Percentiles rank a stretch among this genome's conserved stretches.
phyloP scores from a whole-genome alignment of 1,140 invertebrate species.

The Cydia fagiglandana region DNA sequence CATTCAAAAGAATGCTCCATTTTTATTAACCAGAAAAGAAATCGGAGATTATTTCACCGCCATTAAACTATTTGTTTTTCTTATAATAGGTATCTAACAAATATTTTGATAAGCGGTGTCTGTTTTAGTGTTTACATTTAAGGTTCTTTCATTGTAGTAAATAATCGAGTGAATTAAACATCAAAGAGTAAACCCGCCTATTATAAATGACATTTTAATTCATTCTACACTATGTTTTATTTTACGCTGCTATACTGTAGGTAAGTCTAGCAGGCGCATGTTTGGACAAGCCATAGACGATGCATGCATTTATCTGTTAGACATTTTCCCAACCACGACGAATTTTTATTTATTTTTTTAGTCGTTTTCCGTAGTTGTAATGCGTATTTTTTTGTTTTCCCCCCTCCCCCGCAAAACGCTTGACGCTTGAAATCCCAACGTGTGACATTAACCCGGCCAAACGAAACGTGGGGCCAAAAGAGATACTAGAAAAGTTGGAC shows the following conservation, averaged over 20 bases:
- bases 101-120: neutral
- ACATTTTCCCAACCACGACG: conserved; percentile 78
- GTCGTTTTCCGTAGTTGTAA: conserved; percentile 78
- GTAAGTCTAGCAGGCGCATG: conserved; percentile 46
- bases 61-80: too few species aligned
- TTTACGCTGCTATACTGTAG: conserved; percentile 28
- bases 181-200: conserved; percentile 7
- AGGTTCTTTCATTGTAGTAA: neutral
- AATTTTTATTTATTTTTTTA: conserved; percentile 51
- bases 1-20: too few species aligned
- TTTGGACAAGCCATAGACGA: conserved; percentile 70
- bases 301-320: conserved; percentile 73
- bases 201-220: conserved; percentile 35
- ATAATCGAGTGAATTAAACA: neutral
- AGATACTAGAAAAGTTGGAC: conserved; percentile 79
- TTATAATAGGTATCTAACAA: neutral
- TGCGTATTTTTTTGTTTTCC: conserved; percentile 78
- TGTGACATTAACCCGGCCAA: conserved; percentile 69
- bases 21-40: too few species aligned
- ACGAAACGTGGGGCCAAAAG: conserved; percentile 57
- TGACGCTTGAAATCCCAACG: conserved; percentile 77
- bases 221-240: conserved; percentile 7
- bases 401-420: conserved; percentile 71
- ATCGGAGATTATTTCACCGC: too few species aligned
- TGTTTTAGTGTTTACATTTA: neutral